A percentile compares a stretch with the other conserved stretches of the same genome.
Evolutionary conservation across 2,797 vertebrate genomes (phyloP).

Genomic region (Rhabdophis nuchalis): DNA sequence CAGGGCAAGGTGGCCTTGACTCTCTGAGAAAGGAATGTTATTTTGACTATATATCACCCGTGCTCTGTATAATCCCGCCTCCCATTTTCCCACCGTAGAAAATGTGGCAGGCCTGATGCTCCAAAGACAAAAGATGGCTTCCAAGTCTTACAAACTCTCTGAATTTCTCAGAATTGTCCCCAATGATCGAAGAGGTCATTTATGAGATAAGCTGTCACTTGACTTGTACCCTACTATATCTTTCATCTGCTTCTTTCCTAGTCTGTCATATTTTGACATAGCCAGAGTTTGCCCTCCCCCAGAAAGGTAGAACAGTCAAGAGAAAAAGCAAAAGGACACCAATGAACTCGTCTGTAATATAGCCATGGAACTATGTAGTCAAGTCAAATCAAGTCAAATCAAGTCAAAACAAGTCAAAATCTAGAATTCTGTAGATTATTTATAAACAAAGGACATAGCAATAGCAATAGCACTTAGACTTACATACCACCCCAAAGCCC

Average conservation of each 20-base stretch:
- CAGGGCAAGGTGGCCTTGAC: no score
- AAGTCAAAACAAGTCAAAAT: not conserved
- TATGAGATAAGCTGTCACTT: not conserved
- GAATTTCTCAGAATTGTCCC: not conserved
- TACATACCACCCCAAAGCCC: not conserved
- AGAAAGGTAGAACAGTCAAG: not conserved
- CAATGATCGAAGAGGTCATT: not conserved
- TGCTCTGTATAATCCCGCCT: no score
- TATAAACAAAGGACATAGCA: not conserved
- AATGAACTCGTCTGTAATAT: not conserved
- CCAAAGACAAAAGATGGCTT: no score
- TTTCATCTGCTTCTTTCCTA: not conserved
- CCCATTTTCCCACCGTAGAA: no score
- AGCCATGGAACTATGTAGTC: not conserved
- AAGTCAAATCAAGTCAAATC: not conserved
- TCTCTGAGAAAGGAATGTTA: no score
- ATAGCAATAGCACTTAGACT: not conserved
- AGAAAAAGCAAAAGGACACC: not conserved
- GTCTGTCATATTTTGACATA: not conserved
- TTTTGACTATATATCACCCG: no score
- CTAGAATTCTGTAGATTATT: not conserved
- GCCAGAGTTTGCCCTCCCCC: not conserved
- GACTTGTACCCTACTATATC: not conserved
- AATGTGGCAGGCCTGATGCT: no score
- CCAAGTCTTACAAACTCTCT: not conserved